Base-by-base conservation (phyloP, 1,140 invertebrate genomes). In the Zaprionus davidi region DNA sequence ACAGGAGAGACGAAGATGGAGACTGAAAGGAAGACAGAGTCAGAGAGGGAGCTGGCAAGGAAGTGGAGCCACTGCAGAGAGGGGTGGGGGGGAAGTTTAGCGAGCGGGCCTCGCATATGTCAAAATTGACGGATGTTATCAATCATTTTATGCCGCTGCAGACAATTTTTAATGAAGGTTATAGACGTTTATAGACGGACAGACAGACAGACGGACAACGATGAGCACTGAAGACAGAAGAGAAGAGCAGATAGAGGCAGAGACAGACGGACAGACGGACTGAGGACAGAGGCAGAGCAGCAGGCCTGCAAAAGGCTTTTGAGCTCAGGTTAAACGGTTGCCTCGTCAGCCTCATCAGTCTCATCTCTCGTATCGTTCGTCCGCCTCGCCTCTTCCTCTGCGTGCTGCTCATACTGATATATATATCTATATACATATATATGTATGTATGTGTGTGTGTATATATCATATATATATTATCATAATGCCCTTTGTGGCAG, bases 71-170 rank as follows among this genome's bases (percentile, higher is more conserved):
- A 34, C 31, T 11, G 46, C 9, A 24, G 7, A 60, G 28, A 31
- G 7, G 7, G 57, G 46, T 46, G 51, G 28, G 60, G 64, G 59
- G 72, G 49, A 70, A 70, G 53, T 71, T 38, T 63, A 62, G 51
- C 65, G 80, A 74, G 51, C 80, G 75, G 81, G 78, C 80, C 67
- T 69, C 72, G 86, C 82, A 90, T 85, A 90, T 90, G 85, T 90
- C 85, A 90, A 87, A 86, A 87, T 91, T 88, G 83, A 91, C 87
- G 87, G 87, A 91, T 91, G 87, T 91, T 91, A 91, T 91, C 84
- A 91, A 91, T 91, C 87, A 91, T 88, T 88, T 88, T 75, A 79
- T 90, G 84, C 84, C 85, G 84, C 84, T 87, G 84, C 84, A 87
- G 84, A 87, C 84, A 81, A 88, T 87, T 87, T 87, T 87, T 87